phyloP scores from a whole-genome alignment of 2,888 invertebrate genomes.

The Poecilus cupreus region DNA sequence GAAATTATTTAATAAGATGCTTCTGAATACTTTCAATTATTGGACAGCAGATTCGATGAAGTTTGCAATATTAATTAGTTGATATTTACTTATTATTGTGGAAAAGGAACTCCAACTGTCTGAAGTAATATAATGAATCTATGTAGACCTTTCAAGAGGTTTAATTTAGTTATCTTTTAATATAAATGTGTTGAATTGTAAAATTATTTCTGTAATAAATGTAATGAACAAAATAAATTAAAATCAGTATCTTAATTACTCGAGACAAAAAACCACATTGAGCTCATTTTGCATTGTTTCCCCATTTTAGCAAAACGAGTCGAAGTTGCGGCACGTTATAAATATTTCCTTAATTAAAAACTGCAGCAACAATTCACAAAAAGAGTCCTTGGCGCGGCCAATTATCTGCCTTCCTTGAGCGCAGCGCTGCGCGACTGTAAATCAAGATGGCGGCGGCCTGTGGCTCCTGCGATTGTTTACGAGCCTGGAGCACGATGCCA shows the following conservation, averaged over 20 bases:
- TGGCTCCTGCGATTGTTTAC: conserved; percentile 53
- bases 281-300: not conserved
- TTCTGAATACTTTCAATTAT: no score
- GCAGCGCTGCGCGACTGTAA: conserved; percentile 13
- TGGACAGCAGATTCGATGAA: no score
- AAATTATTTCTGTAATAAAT: no score
- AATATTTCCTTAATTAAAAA: conserved; percentile 14
- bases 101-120: no score
- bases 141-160: no score
- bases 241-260: not conserved
- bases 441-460: conserved; percentile 58
- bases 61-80: no score
- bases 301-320: not conserved
- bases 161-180: no score
- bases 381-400: conserved; percentile 13
- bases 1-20: no score
- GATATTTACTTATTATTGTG: no score
- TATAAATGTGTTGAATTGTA: not conserved
- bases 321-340: not conserved
- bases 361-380: conserved; percentile 31
- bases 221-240: not conserved
- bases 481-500: conserved; percentile 34
- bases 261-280: not conserved
- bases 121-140: no score
- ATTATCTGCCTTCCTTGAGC: conserved; percentile 42